Evolutionary conservation across 2,888 invertebrate species (phyloP).

Genomic region (Germaria angustata): DNA sequence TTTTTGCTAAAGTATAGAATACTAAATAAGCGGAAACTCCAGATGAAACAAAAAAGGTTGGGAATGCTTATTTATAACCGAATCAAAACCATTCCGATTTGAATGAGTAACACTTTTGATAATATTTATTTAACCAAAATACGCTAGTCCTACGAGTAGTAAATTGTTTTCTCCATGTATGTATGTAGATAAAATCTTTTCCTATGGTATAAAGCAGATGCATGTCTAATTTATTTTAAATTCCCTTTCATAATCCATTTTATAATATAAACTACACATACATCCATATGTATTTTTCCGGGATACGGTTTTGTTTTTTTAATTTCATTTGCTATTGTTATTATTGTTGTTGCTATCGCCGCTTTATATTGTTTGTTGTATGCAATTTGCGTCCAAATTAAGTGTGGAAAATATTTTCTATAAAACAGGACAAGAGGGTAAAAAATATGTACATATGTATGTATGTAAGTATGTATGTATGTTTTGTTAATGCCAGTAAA

Average conservation of each 20-base stretch:
- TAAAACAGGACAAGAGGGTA: neutral
- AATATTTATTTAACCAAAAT: neutral
- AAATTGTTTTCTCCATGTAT: neutral
- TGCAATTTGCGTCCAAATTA: constrained; percentile 61
- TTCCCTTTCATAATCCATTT: constrained; percentile 2
- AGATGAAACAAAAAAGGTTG: too few species aligned
- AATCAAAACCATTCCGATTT: too few species aligned
- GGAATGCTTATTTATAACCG: too few species aligned
- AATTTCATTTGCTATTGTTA: neutral
- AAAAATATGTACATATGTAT: neutral
- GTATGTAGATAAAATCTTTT: neutral
- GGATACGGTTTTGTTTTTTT: constrained; percentile 28
- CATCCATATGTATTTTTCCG: neutral
- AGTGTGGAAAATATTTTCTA: constrained; percentile 36
- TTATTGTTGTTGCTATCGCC: constrained; percentile 16
- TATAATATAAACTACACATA: neutral
- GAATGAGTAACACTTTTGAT: too few species aligned
- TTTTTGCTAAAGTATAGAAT: too few species aligned
- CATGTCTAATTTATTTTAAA: constrained; percentile 19
- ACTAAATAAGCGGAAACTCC: too few species aligned
- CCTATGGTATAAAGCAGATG: constrained; percentile 9
- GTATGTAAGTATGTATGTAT: neutral
- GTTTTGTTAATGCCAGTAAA: neutral
- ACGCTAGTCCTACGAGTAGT: neutral
- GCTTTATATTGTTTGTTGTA: constrained; percentile 41